Conservation (phyloP, 2,797 vertebrate species). For the Acanthurus tractus region DNA sequence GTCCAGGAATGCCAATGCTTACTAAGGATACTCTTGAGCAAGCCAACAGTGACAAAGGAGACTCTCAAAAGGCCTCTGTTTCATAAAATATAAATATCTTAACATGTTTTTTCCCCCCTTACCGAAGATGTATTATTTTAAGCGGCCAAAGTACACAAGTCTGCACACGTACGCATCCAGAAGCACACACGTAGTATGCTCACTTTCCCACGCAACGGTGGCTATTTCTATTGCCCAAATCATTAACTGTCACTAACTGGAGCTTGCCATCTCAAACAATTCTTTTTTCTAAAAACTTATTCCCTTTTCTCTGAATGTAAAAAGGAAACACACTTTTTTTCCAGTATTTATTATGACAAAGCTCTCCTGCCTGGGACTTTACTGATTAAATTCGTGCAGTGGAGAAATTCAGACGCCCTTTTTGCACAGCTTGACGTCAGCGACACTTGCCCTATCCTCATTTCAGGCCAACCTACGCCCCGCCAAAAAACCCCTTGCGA, state of each 20-base stretch:
- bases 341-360: slow-evolving; percentile 45
- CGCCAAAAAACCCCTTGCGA: slow-evolving; percentile 52
- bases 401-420: slow-evolving; percentile 63
- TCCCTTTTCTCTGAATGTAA: slow-evolving; percentile 47
- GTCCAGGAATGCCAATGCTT: slow-evolving; percentile 71
- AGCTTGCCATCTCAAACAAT: slow-evolving; percentile 71
- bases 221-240: slow-evolving; percentile 68
- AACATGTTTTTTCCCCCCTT: slow-evolving; percentile 58
- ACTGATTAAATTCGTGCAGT: slow-evolving; percentile 67
- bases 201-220: slow-evolving; percentile 71
- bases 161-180: slow-evolving; percentile 55
- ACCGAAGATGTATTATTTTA: slow-evolving; percentile 62
- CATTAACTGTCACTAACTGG: slow-evolving; percentile 70
- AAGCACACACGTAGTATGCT: slow-evolving; percentile 38
- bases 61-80: slow-evolving; percentile 78
- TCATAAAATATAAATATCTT: slow-evolving; percentile 78
- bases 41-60: slow-evolving; percentile 84
- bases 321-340: slow-evolving; percentile 47
- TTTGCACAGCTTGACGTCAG: slow-evolving; percentile 73
- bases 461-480: slow-evolving; percentile 62
- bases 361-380: slow-evolving; percentile 45
- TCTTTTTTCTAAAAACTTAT: slow-evolving; percentile 44
- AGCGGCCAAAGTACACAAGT: slow-evolving; percentile 81
- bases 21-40: slow-evolving; percentile 65
- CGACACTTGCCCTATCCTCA: slow-evolving; percentile 66